Evolutionary conservation across 1,140 invertebrate species (phyloP), one percentile per base, ranked within the genome.

Genomic region (Rhopalosiphum maidis): DNA sequence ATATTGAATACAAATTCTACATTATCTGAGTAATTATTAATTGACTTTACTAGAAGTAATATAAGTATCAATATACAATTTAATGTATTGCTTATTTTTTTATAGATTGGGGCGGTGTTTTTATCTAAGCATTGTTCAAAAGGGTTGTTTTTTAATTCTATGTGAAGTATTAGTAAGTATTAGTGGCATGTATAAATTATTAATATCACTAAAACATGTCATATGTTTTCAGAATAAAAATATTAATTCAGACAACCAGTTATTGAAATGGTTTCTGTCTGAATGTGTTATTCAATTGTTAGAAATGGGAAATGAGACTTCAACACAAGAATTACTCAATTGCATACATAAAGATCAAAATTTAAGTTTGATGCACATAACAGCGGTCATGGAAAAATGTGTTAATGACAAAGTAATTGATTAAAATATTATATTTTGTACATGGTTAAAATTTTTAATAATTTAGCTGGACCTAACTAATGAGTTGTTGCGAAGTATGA

Each of bases 201-300:
- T 43, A 1, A 30, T 22, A 43, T 37, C 68, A 43, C 9, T 90
- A 68, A 60, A 30, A 60, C 3, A n/a, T 54, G 30, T 55, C 23
- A 41, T 92, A 25, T 85, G 4, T 30, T 86, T 83, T 54, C 55
- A 93, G 91, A 93, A 54, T 55, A 93, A 93, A 93, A 93, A 86
- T 37, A 83, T 93, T 43, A 93, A 83, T 86, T 21, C 30, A 85
- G 91, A 93, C 18, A 93, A 86, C 22, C 41, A 41, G 0, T 86
- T 93, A n/a, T 93, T 93, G 21, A 93, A 93, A 55, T 93, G 91
- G 91, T 93, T 93, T 55, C 5, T 93, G 15, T 93, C 91, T 11
- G 82, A 93, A 51, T 93, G 91, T 93, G 91, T 85, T 1, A 54
- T 93, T 85, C 91, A 93, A 86, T 35, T 93, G 2, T 85, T 93